Evolutionary conservation across 2,113 vertebrate genomes (phyloP), one percentile per base, ranked within the genome.

Genomic region (Pachycephala philippinensis): DNA sequence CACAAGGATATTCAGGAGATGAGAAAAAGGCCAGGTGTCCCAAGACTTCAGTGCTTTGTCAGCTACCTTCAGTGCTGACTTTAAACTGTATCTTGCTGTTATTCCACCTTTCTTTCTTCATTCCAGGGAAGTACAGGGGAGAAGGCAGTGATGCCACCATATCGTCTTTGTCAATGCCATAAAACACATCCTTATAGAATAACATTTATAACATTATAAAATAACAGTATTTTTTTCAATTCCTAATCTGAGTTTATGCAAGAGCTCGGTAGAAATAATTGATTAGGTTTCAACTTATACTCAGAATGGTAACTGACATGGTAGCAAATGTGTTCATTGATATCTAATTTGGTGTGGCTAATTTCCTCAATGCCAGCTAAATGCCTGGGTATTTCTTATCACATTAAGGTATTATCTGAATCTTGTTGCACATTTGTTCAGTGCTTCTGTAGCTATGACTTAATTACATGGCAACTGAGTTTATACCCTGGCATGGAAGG

Each of bases 261-360:
- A 74, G 71, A 90, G 24, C 39, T 72, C 70, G 57, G 30, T 84
- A 79, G 59, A 89, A 91, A 95, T 84, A 94, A 93, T 91, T 80
- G n/a, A 90, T 95, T 95, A 78, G 22, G 11, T 90, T 68, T 74
- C 87, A 87, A 37, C 94, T 87, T 66, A 50, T 66, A 50, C 63
- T 92, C 75, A 24, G 57, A 86, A 56, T 69, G 50, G 49, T 33
- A 91, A 65, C 68, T 77, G 94, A 89, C 27, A 35, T 78, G 93
- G 72, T 59, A 30, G 75, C n/a, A 65, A 87, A 83, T 42, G 75
- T 65, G 53, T 59, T 94, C 81, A 87, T 93, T 81, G 93, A 93
- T 95, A 75, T 63, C 77, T 90, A 63, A 92, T 91, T 95, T 95
- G 89, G 83, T 89, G 82, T 92, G 74, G 81, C 91, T 94, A 88